Evolutionary conservation across 2,888 invertebrate genomes (phyloP).

Genomic region (Argyresthia goedartella): DNA sequence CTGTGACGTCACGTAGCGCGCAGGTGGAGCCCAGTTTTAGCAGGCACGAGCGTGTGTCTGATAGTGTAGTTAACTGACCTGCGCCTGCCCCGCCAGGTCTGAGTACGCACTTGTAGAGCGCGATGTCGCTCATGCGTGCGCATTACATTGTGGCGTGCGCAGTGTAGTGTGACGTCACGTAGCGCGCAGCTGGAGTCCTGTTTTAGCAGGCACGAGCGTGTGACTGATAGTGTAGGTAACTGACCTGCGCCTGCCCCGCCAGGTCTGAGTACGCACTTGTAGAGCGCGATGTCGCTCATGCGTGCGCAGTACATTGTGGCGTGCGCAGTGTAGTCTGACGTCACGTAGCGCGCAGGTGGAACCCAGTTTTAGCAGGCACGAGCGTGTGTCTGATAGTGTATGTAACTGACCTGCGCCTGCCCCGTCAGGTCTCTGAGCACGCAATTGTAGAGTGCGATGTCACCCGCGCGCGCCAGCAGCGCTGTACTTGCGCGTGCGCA

Average conservation of each 20-base stretch:
- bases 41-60: no score
- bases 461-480: constrained; percentile 32
- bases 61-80: no score
- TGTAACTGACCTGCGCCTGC: constrained; percentile 31
- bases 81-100: no score
- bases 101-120: no score
- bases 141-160: no score
- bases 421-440: constrained; percentile 31
- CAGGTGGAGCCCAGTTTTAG: no score
- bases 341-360: neutral
- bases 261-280: constrained; percentile 34
- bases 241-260: constrained; percentile 35
- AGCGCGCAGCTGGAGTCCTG: neutral
- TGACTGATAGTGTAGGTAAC: neutral
- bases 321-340: constrained; percentile 36
- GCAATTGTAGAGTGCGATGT: constrained; percentile 29
- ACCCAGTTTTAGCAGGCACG: neutral
- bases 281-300: constrained; percentile 27
- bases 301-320: constrained; percentile 39
- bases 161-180: no score
- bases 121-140: no score
- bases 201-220: neutral
- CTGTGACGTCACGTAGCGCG: no score
- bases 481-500: constrained; percentile 42
- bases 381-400: neutral